Conservation (phyloP, 2,113 vertebrate species). For the Eulacestoma nigropectus region DNA sequence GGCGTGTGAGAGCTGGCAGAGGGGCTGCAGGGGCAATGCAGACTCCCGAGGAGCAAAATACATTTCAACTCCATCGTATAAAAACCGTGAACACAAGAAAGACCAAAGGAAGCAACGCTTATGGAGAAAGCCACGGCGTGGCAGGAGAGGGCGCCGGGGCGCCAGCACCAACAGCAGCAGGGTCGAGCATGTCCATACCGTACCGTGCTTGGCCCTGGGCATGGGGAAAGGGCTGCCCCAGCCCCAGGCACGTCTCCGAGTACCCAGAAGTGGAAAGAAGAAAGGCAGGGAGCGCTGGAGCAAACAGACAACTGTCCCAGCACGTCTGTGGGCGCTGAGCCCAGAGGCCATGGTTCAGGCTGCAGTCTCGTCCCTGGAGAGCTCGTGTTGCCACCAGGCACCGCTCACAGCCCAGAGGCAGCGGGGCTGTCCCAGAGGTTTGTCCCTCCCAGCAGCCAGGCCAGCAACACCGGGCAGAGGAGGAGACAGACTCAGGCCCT, state of each 20-base stretch:
- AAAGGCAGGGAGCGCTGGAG: neutral
- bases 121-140: neutral
- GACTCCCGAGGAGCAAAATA: neutral
- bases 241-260: fast-evolving
- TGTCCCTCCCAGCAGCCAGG: neutral
- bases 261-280: neutral
- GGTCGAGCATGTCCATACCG: neutral
- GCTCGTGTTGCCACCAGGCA: fast-evolving
- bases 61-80: neutral
- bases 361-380: neutral
- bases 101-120: neutral
- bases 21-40: neutral
- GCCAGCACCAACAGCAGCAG: neutral
- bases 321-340: fast-evolving
- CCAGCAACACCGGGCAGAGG: neutral
- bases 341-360: neutral
- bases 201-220: neutral
- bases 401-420: fast-evolving
- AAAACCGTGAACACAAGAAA: neutral
- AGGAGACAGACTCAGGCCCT: neutral
- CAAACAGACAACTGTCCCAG: neutral
- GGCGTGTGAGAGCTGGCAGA: neutral
- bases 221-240: neutral
- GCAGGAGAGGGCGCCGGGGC: neutral
- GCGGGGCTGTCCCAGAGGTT: neutral